Evolutionary conservation across 2,113 vertebrate genomes (phyloP), one percentile per base, ranked within the genome.

Genomic region (Gallinago jamesoni): DNA sequence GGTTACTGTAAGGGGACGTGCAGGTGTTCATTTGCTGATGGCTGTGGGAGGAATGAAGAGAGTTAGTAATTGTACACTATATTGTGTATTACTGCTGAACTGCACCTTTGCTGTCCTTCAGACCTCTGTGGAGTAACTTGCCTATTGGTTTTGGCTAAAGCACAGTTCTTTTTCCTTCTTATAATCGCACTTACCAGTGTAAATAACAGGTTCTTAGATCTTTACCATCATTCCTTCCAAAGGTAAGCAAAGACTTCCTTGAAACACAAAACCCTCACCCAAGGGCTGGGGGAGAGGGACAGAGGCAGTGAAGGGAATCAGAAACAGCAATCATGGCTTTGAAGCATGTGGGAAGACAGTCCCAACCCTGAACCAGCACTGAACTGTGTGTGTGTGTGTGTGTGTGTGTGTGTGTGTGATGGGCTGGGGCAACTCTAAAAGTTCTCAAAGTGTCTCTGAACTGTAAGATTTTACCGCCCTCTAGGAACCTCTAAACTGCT

Each of bases 1-100:
- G 16, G 17, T 25, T 2, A 28, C 53, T 0, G 1, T 52, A 33
- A 75, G 31, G 37, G 53, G 22, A 23, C 0, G 0, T 50, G 72
- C 39, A 66, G 41, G 37, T 62, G 63, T 12, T 43, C 4, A 35
- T 63, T 57, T 87, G 53, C 41, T 52, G 57, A 48, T 7, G 20
- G 30, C 23, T 80, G 47, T 31, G 68, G 52, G 33, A 85, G 33
- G 64, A 89, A 80, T 63, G 48, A 80, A 80, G 28, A 83, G 52
- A 41, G 69, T 63, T 63, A 64, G 50, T 84, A 52, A 37, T 63
- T 76, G 80, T 10, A 43, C 30, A 39, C 62, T 28, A 12, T 41
- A 28, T 55, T 33, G 14, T 12, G 16, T 74, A 31, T 52, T 31
- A 45, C 56, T n/a, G 33, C 47, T 68, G 64, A 57, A 28, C n/a